phyloP scores from a whole-genome alignment of 92 coral and sea anemone genomes.

The Desmophyllum pertusum region DNA sequence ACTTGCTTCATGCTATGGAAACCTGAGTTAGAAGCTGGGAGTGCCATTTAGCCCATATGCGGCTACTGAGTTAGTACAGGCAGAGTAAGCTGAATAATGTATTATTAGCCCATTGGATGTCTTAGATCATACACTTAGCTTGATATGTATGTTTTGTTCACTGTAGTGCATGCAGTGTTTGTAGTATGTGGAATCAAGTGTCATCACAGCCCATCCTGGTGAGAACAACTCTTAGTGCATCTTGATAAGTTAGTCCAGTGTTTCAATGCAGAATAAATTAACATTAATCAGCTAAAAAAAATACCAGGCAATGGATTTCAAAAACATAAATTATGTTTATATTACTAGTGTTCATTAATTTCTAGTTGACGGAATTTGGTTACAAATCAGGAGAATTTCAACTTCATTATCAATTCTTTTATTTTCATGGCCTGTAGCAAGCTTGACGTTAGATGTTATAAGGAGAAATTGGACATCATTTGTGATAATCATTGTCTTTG shows the following conservation, averaged over 20 bases:
- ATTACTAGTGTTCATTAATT: too few relatives aligned
- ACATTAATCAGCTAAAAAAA: too few relatives aligned
- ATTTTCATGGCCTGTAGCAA: too few relatives aligned
- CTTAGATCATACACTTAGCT: neutral
- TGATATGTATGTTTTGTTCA: neutral
- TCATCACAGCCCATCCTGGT: conserved; percentile 74
- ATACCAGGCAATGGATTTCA: too few relatives aligned
- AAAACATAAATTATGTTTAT: too few relatives aligned
- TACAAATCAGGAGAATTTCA: neutral
- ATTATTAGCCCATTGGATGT: neutral
- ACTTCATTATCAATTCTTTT: neutral
- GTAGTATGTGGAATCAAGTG: conserved; percentile 71
- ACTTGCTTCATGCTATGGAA: too few relatives aligned
- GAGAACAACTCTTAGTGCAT: neutral
- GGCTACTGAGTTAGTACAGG: too few relatives aligned
- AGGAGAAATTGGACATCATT: neutral
- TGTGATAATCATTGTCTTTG: too few relatives aligned
- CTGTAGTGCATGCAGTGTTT: conserved; percentile 57
- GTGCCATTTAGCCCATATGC: too few relatives aligned
- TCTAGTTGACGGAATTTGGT: neutral
- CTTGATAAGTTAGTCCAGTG: neutral
- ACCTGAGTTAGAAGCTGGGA: too few relatives aligned
- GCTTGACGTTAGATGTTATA: neutral
- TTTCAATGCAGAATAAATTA: too few relatives aligned
- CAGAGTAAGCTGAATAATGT: neutral